These are phyloP conservation scores for Chlorops oryzae DNA, from an alignment of 1,140 invertebrate species.

Conservation along the genomic window DNA sequence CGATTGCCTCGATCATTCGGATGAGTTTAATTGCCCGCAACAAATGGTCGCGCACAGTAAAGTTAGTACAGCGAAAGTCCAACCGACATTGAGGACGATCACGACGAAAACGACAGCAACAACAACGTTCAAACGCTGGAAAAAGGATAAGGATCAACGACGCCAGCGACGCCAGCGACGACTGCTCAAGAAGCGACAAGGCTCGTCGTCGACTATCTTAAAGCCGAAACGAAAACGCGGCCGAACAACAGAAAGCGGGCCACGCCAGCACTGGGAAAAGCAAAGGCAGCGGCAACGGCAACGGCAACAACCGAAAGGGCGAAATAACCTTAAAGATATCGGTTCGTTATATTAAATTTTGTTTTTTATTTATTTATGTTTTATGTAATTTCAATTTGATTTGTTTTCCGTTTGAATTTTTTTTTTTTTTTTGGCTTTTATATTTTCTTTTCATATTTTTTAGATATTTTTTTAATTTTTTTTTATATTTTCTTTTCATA, in stretches of 20 bases:
- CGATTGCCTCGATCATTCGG: conserved; percentile 66
- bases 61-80: background rate
- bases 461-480: background rate
- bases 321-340: conserved; percentile 18
- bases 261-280: background rate
- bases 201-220: conserved; percentile 16
- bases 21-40: conserved; percentile 60
- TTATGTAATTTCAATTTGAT: background rate
- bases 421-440: background rate
- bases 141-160: conserved; percentile 16
- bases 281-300: conserved; percentile 3
- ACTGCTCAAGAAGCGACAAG: background rate
- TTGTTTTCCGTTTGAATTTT: background rate
- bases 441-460: background rate
- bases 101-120: conserved; percentile 18
- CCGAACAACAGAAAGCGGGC: conserved; percentile 16
- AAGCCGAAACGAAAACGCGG: too few species aligned
- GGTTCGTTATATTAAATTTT: conserved; percentile 25
- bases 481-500: too few species aligned
- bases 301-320: conserved; percentile 3
- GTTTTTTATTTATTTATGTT: conserved; percentile 5
- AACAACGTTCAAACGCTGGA: conserved; percentile 32
- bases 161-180: background rate
- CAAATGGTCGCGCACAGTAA: background rate
- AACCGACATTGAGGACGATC: too few species aligned